Base-by-base conservation (phyloP, 1,140 invertebrate genomes). In the Philotrypesis tridentata region DNA sequence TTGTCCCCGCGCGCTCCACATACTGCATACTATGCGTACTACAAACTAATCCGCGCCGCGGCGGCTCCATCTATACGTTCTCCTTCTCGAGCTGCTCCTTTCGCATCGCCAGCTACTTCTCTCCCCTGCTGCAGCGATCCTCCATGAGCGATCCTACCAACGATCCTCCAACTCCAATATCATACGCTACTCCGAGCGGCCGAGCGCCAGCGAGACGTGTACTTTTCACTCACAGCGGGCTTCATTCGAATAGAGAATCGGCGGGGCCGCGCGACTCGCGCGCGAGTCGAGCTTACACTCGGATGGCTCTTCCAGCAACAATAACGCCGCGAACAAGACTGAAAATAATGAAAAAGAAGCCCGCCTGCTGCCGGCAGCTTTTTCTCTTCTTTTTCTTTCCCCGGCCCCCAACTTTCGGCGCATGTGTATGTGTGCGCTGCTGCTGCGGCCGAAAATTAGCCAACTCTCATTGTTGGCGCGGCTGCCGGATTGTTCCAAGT, bases 401-500 rank as follows among this genome's bases (percentile, higher is more conserved):
- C 25, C n/a, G n/a, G n/a, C n/a, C n/a, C 25, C 61, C 1, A 12
- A 65, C 23, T 29, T 65, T 5, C 12, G 9, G 61, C 23, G 61
- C 9, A 21, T 25, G 17, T 25, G 27, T 65, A 23, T 61, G 61
- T 17, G 21, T 1, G 23, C 21, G 23, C 17, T 60, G 27, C 37
- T 21, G 17, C 48, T 55, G 48, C 21, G 48, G 48, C 63, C 71
- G 63, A 83, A 83, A 83, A 83, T 83, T 68, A 83, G 76, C 76
- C n/a, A 55, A 74, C 70, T 68, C 63, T 74, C 63, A 83, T 83
- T 83, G 82, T 83, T 72, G 79, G 78, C 77, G 80, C 79, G 82
- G n/a, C 84, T 71, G 43, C n/a, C 31, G 31, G 48, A 87, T 88
- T 87, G 87, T 88, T 87, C 80, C 73, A 83, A 86, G 80, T 86